Base-by-base conservation (phyloP, 1,140 invertebrate genomes). In the Leptinotarsa undecemlineata region DNA sequence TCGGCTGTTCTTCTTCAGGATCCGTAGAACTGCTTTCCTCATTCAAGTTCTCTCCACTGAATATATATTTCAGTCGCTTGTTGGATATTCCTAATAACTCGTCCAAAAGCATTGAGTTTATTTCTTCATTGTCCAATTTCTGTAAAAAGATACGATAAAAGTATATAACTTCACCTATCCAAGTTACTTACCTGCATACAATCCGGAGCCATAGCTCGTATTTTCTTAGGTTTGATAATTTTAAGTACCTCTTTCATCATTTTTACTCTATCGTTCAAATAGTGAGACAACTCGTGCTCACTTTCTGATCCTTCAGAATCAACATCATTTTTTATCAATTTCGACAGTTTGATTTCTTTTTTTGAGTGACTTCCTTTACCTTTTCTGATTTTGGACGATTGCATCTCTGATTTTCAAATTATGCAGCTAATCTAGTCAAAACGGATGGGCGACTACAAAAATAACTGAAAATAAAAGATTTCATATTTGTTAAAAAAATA, bases 231-330 rank as follows among this genome's bases (percentile, higher is more conserved):
- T 80, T 90, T 91, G 0, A 91, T 82, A 0, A 88, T 86, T 23
- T 87, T 88, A 81, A 91, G 89, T 13, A 90, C 88, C 84, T 91
- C 89, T 71, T 90, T 89, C 83, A 91, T 89, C 62, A 91, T 78
- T 78, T 89, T 90, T 0, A 91, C 86, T 60, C 90, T 82, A 77
- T 91, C 90, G 67, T 90, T 88, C 3, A 90, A 86, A 74, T 89
- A 91, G 78, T 90, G 88, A 0, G 88, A 87, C 71, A 91, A 84
- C 71, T 85, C 84, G 71, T 84, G 83, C 73, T 82, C 80, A 63
- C 81, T 82, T 20, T 81, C 81, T 70, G 80, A 80, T n/a, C 67
- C 73, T 57, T 80, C 83, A 23, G 78, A 78, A 71, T 81, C 81
- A 23, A 79, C 71, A 14, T 79, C 75, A 33, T 72, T 72, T 70